These are phyloP conservation scores for Rhagologus leucostigma DNA, from an alignment of 2,113 vertebrate genomes.

Conservation along the genomic window DNA sequence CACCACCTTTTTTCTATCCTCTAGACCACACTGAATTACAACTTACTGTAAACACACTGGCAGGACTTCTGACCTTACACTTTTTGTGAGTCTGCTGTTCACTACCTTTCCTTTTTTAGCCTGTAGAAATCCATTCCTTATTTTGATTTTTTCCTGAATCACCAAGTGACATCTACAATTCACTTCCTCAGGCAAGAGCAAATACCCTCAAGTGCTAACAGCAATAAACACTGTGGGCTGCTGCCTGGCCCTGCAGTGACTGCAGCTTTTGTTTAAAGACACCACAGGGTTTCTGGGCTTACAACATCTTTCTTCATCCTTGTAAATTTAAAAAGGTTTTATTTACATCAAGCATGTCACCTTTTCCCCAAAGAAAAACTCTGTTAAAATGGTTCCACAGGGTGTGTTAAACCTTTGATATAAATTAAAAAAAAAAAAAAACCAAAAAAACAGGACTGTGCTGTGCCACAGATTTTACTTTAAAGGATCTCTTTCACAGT, in stretches of 20 bases:
- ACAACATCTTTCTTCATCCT: not conserved
- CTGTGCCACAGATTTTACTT: not conserved
- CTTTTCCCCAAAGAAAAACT: not conserved
- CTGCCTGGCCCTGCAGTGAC: not conserved
- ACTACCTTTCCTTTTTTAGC: not conserved
- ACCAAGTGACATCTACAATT: not conserved
- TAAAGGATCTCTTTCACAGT: slow-evolving; percentile 24
- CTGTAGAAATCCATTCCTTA: not conserved
- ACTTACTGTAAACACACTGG: not conserved
- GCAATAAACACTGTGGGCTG: not conserved
- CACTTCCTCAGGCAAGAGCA: slow-evolving; percentile 13
- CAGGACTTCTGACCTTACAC: not conserved
- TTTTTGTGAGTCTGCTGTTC: not conserved
- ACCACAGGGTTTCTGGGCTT: not conserved
- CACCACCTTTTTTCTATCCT: not conserved
- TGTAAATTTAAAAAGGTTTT: not conserved
- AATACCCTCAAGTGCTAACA: not conserved
- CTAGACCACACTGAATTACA: not conserved
- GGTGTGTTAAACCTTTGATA: not conserved
- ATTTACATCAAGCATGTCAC: not conserved
- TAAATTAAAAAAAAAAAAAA: not conserved
- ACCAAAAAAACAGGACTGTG: not conserved
- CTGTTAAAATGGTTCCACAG: not conserved
- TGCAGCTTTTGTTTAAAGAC: slow-evolving; percentile 10
- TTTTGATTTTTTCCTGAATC: slow-evolving; percentile 16